A percentile compares a stretch with the other conserved stretches of the same genome.
Conservation (phyloP, 2,888 invertebrate genomes). For the Parasteatoda lunata region DNA sequence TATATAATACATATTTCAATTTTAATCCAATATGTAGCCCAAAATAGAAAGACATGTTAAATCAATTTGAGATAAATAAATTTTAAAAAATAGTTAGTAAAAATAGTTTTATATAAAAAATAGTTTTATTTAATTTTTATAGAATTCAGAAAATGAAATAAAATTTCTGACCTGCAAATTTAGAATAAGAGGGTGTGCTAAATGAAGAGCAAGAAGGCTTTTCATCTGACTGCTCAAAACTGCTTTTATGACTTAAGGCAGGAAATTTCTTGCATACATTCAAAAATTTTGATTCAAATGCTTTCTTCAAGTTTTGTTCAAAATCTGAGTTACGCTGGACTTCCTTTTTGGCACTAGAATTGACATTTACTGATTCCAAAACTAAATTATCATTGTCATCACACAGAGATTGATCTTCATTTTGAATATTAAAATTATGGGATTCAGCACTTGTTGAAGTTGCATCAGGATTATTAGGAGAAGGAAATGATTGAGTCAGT, state of each 20-base stretch:
- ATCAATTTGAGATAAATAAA: no score
- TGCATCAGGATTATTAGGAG: conserved; percentile 42
- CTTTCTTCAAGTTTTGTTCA: conserved; percentile 20
- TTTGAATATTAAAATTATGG: conserved; percentile 6
- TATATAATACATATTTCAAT: no score
- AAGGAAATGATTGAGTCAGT: conserved; percentile 54
- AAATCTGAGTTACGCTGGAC: conserved; percentile 15
- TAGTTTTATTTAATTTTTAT: no score
- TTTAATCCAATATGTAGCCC: no score
- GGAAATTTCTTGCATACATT: conserved; percentile 62
- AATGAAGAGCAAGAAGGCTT: not conserved
- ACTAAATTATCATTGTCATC: conserved; percentile 79
- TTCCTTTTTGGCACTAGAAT: not conserved
- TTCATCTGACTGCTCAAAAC: conserved; percentile 32
- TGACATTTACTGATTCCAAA: conserved; percentile 76
- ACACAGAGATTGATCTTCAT: conserved; percentile 66
- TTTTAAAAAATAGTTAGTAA: no score
- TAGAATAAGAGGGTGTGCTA: not conserved
- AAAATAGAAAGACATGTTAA: no score
- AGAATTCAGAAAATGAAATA: no score
- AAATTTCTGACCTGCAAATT: not conserved
- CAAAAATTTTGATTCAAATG: conserved; percentile 55
- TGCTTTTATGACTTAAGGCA: conserved; percentile 53
- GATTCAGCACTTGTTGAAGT: not conserved
- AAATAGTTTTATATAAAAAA: no score